phyloP scores from a whole-genome alignment of 2,113 vertebrate genomes.

The Calonectris borealis region DNA sequence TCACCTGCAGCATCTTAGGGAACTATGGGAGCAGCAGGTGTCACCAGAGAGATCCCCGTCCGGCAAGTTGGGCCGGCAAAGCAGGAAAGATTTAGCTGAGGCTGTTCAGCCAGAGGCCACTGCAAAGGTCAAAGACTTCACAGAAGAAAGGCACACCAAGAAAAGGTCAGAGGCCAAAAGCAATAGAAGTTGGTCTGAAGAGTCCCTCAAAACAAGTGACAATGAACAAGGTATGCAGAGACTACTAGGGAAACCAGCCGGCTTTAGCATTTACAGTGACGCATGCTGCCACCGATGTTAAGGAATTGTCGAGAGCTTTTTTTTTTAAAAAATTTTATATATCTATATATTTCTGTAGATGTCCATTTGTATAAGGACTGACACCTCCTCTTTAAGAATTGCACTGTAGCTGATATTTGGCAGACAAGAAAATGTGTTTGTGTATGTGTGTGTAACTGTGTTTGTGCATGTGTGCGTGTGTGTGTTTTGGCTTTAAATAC shows the following conservation, averaged over 20 bases:
- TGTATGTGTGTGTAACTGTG: conserved; percentile 46
- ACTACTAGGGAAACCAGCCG: conserved; percentile 53
- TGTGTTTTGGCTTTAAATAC: conserved; percentile 35
- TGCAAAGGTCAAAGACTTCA: conserved; percentile 80
- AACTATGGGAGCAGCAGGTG: conserved; percentile 87
- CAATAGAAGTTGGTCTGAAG: conserved; percentile 90
- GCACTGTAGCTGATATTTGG: conserved; percentile 12
- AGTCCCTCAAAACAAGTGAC: conserved; percentile 86
- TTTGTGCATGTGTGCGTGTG: not conserved
- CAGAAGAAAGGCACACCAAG: conserved; percentile 83
- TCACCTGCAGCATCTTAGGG: conserved; percentile 87
- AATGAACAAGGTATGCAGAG: conserved; percentile 82
- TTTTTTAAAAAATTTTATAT: no score
- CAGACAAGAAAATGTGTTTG: conserved; percentile 32
- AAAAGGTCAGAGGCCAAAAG: conserved; percentile 88
- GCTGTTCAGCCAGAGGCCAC: conserved; percentile 77
- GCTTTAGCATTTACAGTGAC: conserved; percentile 72
- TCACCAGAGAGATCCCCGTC: conserved; percentile 77
- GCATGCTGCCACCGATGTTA: conserved; percentile 70
- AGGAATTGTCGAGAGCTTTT: conserved; percentile 49
- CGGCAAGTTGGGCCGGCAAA: conserved; percentile 79
- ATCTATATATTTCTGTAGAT: conserved; percentile 32
- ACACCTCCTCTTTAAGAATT: conserved; percentile 8
- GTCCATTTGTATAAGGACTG: conserved; percentile 34
- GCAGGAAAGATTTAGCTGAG: conserved; percentile 84